Evolutionary conservation across 2,113 vertebrate species (phyloP), one percentile per base, ranked within the genome.

Genomic region (Procavia capensis): DNA sequence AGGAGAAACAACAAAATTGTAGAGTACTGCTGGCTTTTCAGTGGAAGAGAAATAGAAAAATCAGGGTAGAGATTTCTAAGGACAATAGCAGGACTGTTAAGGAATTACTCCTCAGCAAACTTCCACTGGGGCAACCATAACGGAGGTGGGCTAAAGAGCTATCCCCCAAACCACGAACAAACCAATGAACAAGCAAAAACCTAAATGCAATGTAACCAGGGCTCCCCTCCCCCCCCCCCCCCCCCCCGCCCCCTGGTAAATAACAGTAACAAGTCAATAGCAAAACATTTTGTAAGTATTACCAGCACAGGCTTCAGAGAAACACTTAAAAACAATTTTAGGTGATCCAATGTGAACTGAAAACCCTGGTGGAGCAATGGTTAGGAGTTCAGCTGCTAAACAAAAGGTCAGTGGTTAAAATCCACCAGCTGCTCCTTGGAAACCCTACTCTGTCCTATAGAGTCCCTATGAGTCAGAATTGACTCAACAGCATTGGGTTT

Each of bases 1-100:
- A 88, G 9, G 31, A 92, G 93, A 94, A 63, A 91, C 39, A 87
- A 96, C 29, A 88, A 90, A 84, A 90, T 70, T 64, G 68, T 43
- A 75, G 36, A 82, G 64, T 59, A 87, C 4, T 66, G 24, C 75
- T 82, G 78, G 20, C 29, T 39, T 95, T 91, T 87, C 11, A 74
- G 61, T 45, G 89, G 34, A 78, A 88, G 25, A 83, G 54, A 92
- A 92, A 76, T 85, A 78, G 22, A 85, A 92, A 90, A 85, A 80
- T 63, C 34, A 45, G 34, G 45, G 43, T 74, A 59, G 47, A 90
- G 66, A 43, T 92, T 85, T 89, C 27, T 34, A 25, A 92, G 50
- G 41, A 59, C 36, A 81, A 63, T 2, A 91, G 41, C 11, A 68
- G 43, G 47, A 84, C 6, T 84, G 61, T 22, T 19, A 61, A 70